phyloP scores from a whole-genome alignment of 2,888 invertebrate genomes.

The Tenthredo notha region DNA sequence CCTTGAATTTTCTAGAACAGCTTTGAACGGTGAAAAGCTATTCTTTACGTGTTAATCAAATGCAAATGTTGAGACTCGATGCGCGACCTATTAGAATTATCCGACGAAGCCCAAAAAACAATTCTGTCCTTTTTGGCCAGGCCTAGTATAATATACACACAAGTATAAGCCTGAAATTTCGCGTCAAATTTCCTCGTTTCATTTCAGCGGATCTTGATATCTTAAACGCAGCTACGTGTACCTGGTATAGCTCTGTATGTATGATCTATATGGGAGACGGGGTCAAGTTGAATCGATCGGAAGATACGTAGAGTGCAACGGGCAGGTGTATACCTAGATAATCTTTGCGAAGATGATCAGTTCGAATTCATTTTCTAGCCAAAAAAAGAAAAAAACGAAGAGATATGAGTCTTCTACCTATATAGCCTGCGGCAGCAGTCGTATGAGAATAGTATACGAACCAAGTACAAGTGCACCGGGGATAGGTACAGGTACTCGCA shows the following conservation, averaged over 20 bases:
- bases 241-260: background rate
- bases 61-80: too few relatives aligned
- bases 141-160: too few relatives aligned
- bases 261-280: background rate
- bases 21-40: too few relatives aligned
- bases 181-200: background rate
- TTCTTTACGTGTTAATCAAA: too few relatives aligned
- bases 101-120: too few relatives aligned
- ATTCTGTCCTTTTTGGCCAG: too few relatives aligned
- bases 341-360: background rate
- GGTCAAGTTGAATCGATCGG: too few relatives aligned
- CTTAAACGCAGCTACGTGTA: background rate
- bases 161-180: background rate
- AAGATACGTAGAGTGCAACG: too few relatives aligned
- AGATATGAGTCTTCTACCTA: background rate
- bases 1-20: too few relatives aligned
- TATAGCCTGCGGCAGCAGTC: background rate
- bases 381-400: background rate
- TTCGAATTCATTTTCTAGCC: background rate
- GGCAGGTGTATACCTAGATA: too few relatives aligned
- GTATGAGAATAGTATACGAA: background rate
- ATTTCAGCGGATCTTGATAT: background rate
- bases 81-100: too few relatives aligned
- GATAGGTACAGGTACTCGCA: background rate
- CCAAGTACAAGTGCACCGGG: constrained; percentile 3